Conservation (phyloP, 2,113 vertebrate genomes). For the Grammomys surdaster region DNA sequence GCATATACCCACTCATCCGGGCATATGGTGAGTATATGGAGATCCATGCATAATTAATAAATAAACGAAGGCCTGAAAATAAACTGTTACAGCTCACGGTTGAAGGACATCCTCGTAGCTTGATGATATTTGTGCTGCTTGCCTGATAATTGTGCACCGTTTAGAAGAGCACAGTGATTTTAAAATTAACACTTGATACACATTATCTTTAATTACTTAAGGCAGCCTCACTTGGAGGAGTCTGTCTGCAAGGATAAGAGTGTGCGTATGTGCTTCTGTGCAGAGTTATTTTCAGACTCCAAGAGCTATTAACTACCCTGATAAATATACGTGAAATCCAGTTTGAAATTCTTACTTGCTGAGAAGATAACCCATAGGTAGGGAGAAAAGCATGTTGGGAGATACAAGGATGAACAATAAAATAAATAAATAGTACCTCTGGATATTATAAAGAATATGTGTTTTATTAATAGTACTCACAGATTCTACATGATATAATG, state of each 20-base stretch:
- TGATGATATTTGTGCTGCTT: constrained; percentile 70
- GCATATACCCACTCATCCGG: not conserved
- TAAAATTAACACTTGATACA: constrained; percentile 67
- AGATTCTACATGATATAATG: not conserved
- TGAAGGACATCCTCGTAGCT: constrained; percentile 42
- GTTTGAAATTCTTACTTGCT: constrained; percentile 41
- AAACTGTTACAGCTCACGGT: constrained; percentile 43
- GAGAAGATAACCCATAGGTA: not conserved
- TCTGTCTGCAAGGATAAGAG: not conserved
- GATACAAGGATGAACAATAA: not conserved
- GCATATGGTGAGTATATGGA: not conserved
- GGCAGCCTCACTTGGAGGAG: not conserved
- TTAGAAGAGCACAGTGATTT: constrained; percentile 58
- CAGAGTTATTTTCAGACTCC: constrained; percentile 16
- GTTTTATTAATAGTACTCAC: not conserved
- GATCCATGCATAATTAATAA: constrained; percentile 51
- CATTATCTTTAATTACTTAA: constrained; percentile 68
- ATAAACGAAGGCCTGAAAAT: constrained; percentile 24
- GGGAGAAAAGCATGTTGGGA: not conserved
- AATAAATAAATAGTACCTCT: not conserved
- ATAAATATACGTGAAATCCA: not conserved
- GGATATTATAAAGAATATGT: not conserved
- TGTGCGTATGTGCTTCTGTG: not conserved
- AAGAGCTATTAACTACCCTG: not conserved
- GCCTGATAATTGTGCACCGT: constrained; percentile 56